A percentile compares a stretch with the other conserved stretches of the same genome.
These are phyloP conservation scores for Bathynomus jamesi DNA, from an alignment of 1,140 invertebrate genomes.

Conservation along the genomic window DNA sequence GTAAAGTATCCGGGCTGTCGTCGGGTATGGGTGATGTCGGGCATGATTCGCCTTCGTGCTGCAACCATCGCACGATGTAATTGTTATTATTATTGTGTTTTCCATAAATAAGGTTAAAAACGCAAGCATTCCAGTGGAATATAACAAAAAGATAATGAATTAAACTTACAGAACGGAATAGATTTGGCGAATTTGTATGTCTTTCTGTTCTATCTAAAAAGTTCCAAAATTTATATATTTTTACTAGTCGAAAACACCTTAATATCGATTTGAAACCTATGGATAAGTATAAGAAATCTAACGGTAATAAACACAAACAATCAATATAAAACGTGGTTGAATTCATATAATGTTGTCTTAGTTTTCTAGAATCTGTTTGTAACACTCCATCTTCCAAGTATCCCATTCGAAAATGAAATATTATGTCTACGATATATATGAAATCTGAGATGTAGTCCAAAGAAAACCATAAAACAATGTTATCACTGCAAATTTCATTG, in stretches of 20 bases:
- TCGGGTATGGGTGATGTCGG: constrained; percentile 44
- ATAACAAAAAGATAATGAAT: constrained; percentile 71
- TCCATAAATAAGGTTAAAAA: constrained; percentile 86
- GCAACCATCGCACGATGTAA: constrained; percentile 59
- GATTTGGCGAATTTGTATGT: constrained; percentile 97
- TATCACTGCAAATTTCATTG: constrained; percentile 64
- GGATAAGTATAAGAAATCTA: constrained; percentile 96
- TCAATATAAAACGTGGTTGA: constrained; percentile 98
- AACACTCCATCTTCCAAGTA: constrained; percentile 93
- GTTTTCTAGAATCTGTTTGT: constrained; percentile 86
- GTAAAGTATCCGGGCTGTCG: constrained; percentile 11
- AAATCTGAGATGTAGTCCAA: constrained; percentile 95
- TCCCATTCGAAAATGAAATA: constrained; percentile 94
- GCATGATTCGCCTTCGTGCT: constrained; percentile 55
- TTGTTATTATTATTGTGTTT: background rate
- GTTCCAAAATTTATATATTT: constrained; percentile 96
- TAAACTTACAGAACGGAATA: constrained; percentile 72
- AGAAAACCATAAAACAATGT: constrained; percentile 87
- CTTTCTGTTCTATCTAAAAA: constrained; percentile 97
- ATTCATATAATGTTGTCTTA: constrained; percentile 96
- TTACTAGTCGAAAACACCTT: constrained; percentile 91
- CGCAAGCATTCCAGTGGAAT: constrained; percentile 98
- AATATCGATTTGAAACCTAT: constrained; percentile 97
- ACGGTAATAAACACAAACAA: constrained; percentile 89
- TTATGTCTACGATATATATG: constrained; percentile 89